Percentiles rank a stretch among this genome's conserved stretches.
phyloP scores from a whole-genome alignment of 1,140 invertebrate genomes.

The Trichonephila inaurata region DNA sequence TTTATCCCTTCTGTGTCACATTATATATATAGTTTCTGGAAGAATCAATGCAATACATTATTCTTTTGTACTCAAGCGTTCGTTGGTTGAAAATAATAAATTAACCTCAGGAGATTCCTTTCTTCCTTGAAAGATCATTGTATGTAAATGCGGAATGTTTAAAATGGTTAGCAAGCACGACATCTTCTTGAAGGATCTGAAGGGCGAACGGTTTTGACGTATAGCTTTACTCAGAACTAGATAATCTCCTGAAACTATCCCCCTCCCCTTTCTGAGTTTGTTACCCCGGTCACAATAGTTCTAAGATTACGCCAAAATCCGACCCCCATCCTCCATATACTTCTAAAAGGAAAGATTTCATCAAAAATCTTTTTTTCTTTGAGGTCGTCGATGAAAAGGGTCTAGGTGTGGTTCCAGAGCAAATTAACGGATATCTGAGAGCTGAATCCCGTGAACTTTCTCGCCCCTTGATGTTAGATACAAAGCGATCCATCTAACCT shows the following conservation, averaged over 20 bases:
- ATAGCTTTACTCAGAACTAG: not conserved
- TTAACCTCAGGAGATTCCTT: not conserved
- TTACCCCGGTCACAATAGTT: not conserved
- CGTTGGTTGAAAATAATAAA: slow-evolving; percentile 29
- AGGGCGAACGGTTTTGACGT: slow-evolving; percentile 23
- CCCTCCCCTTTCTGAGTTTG: not conserved
- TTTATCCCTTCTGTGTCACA: no score
- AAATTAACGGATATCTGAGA: slow-evolving; percentile 54
- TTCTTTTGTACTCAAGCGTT: slow-evolving; percentile 30
- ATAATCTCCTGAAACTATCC: not conserved
- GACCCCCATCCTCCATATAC: not conserved
- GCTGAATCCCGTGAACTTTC: slow-evolving; percentile 11
- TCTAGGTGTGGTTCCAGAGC: not conserved
- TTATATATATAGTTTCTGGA: no score
- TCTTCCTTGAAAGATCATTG: slow-evolving; percentile 7
- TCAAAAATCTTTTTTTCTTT: not conserved
- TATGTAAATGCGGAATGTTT: slow-evolving; percentile 29
- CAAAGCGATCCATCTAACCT: not conserved
- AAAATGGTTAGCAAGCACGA: not conserved
- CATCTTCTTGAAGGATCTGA: slow-evolving; percentile 33
- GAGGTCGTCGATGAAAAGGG: not conserved
- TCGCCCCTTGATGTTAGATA: slow-evolving; percentile 3
- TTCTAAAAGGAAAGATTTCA: not conserved
- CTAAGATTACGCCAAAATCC: not conserved
- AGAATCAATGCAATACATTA: not conserved